phyloP scores from a whole-genome alignment of 2,888 invertebrate species.

The Drosophila emarginata region DNA sequence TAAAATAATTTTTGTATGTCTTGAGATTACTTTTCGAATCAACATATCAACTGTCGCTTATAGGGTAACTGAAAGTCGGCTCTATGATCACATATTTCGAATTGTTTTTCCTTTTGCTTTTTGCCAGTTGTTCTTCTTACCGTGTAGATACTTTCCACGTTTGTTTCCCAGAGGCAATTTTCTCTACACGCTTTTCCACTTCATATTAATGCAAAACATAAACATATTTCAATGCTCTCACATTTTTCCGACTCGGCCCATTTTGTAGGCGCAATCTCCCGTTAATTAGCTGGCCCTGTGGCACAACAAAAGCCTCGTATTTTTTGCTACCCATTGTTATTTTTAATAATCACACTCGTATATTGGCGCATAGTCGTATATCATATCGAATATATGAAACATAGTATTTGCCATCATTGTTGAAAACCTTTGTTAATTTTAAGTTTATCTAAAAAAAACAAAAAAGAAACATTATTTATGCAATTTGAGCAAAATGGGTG shows the following conservation, averaged over 20 bases:
- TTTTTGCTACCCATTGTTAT: constrained; percentile 20
- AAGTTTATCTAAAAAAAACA: constrained; percentile 37
- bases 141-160: constrained; percentile 45
- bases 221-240: constrained; percentile 60
- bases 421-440: constrained; percentile 37
- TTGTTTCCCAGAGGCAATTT: constrained; percentile 47
- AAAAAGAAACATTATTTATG: constrained; percentile 39
- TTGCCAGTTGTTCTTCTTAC: constrained; percentile 55
- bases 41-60: too few species aligned
- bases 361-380: constrained; percentile 1
- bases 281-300: constrained; percentile 61
- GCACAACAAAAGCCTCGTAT: constrained; percentile 41
- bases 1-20: too few species aligned
- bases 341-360: constrained; percentile 28
- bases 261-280: constrained; percentile 26
- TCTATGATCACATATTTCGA: not conserved
- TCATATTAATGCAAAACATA: constrained; percentile 55
- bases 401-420: constrained; percentile 26
- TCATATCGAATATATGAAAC: not conserved
- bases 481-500: constrained; percentile 31
- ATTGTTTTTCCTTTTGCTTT: constrained; percentile 28
- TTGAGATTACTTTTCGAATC: too few species aligned
- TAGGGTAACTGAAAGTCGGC: too few species aligned
- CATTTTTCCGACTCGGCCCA: constrained; percentile 49
- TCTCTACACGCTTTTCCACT: constrained; percentile 67